Conservation (phyloP, 1,140 invertebrate genomes). For the Heliconius himera region DNA sequence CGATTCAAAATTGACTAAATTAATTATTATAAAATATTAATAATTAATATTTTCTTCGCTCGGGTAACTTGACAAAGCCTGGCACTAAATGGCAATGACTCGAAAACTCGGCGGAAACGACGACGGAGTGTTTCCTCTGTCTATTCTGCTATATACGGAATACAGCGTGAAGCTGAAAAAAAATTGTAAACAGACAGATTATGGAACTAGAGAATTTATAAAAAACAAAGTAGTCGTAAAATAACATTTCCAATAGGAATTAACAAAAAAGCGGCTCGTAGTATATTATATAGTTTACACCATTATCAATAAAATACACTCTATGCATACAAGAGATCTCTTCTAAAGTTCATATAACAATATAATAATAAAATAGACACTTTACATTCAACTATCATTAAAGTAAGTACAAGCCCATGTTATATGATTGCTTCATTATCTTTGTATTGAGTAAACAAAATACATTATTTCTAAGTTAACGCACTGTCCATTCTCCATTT, state of each 20-base stretch:
- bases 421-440: constrained; percentile 32
- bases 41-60: no score
- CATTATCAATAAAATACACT: neutral
- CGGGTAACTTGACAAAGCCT: no score
- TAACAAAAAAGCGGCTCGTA: neutral
- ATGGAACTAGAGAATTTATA: no score
- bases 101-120: no score
- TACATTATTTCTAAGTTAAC: constrained; percentile 40
- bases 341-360: neutral
- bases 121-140: no score
- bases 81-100: no score
- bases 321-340: neutral
- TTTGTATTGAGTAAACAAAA: constrained; percentile 38
- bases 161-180: no score
- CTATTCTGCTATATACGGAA: no score
- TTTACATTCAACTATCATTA: neutral
- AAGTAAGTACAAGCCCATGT: constrained; percentile 1
- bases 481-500: constrained; percentile 36
- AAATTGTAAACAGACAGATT: no score
- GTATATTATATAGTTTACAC: neutral
- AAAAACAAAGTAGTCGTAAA: no score
- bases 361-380: neutral
- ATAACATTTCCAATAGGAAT: neutral
- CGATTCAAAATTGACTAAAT: no score
- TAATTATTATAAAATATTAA: no score